phyloP scores from a whole-genome alignment of 2,113 vertebrate genomes.

The Alectura lathami region DNA sequence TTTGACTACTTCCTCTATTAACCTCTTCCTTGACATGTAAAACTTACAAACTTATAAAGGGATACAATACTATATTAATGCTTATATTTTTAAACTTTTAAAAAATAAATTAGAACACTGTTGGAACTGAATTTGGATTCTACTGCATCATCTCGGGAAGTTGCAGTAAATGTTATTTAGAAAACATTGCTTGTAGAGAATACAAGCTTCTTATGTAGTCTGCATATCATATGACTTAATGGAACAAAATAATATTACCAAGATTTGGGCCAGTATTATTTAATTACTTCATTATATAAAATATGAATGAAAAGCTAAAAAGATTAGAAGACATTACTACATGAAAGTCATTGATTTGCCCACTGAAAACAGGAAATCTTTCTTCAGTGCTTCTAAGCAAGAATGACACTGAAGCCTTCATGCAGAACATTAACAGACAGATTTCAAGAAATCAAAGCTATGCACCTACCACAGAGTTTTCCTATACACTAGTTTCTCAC shows the following conservation, averaged over 20 bases:
- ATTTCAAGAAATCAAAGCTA: neutral
- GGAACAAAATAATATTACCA: neutral
- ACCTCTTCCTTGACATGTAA: neutral
- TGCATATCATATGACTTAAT: neutral
- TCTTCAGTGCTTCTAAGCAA: neutral
- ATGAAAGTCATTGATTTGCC: neutral
- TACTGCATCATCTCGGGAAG: neutral
- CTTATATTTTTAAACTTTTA: neutral
- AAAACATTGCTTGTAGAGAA: neutral
- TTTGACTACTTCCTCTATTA: neutral
- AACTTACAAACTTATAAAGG: neutral
- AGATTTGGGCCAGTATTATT: neutral
- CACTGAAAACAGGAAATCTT: neutral
- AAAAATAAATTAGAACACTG: neutral
- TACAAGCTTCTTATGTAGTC: neutral
- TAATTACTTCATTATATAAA: neutral
- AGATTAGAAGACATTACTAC: neutral
- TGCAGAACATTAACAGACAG: neutral
- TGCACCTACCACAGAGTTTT: neutral
- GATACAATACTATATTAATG: neutral
- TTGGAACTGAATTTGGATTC: neutral
- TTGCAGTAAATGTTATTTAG: neutral
- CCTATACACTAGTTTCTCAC: neutral
- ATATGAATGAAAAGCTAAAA: neutral
- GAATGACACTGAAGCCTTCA: neutral